These are phyloP conservation scores for Spisula subtruncata DNA, from an alignment of 2,888 invertebrate genomes.

Conservation along the genomic window DNA sequence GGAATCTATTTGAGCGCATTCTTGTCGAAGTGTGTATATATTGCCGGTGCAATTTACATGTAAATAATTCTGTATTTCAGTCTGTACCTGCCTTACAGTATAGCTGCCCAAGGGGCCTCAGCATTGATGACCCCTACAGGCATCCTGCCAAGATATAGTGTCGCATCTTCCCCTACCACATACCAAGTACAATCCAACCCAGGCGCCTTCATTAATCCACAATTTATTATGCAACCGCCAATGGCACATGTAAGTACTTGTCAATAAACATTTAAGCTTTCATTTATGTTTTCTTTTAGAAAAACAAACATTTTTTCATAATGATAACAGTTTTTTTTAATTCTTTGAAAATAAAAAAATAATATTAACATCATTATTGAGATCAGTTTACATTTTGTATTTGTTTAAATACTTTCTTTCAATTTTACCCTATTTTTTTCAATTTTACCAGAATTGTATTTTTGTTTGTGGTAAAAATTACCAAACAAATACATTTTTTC, in stretches of 20 bases:
- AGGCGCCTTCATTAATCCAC: slow-evolving; percentile 75
- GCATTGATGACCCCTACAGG: slow-evolving; percentile 80
- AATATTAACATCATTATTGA: not conserved
- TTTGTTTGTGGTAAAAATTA: slow-evolving; percentile 2
- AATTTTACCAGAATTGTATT: too few species aligned
- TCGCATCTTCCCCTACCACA: slow-evolving; percentile 85
- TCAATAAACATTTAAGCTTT: not conserved
- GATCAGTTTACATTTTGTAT: too few species aligned
- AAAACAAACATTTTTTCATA: not conserved
- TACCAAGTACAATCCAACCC: slow-evolving; percentile 83
- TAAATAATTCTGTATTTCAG: slow-evolving; percentile 54
- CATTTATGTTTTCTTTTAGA: not conserved
- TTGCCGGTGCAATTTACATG: too few species aligned
- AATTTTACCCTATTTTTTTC: too few species aligned
- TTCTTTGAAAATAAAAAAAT: not conserved
- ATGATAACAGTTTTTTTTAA: not conserved
- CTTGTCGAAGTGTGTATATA: too few species aligned
- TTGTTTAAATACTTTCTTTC: too few species aligned
- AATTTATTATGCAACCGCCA: slow-evolving; percentile 84
- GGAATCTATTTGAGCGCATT: too few species aligned
- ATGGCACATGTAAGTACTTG: slow-evolving; percentile 82
- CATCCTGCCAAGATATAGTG: slow-evolving; percentile 82
- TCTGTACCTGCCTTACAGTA: slow-evolving; percentile 81
- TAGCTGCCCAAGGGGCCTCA: slow-evolving; percentile 75
- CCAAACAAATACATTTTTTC: not conserved